Evolutionary conservation across 92 coral and sea anemone species (phyloP), one percentile per base, ranked within the genome.

Genomic region (Pocillopora grandis): DNA sequence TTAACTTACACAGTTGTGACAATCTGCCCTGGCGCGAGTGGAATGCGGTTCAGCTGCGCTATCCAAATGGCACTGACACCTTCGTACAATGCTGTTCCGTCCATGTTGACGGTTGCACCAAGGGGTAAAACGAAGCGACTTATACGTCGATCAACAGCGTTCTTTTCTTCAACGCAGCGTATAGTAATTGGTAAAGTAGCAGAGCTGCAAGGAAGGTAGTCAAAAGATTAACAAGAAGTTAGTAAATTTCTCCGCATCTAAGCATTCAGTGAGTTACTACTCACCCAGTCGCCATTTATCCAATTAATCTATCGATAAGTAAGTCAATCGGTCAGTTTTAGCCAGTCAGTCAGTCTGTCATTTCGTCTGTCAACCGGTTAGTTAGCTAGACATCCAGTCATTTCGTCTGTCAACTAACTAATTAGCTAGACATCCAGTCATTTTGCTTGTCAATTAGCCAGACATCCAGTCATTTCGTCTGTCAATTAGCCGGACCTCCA

Each of bases 21-120:
- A 77, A 95, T 95, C 73, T 95, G 92, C 58, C 97, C 91, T 20
- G 95, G 84, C 4, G 89, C 72, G 62, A 95, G 89, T 21, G 79
- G 94, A 60, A 92, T 85, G 16, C 89, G 90, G 65, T 95, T 91
- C 86, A 95, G 90, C 85, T 95, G 98, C 36, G 97, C 98, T 36
- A 95, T 95, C 89, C 94, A 95, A 66, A 95, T 84, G 27, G 95
- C 93, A 79, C 95, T 89, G 35, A 95, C 92, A 11, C 97, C 98
- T 84, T 95, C 98, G 57, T 95, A 95, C 62, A 93, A 88, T 5
- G 98, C 98, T 57, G 97, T 93, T 27, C 98, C 98, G 82, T 95
- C 98, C 98, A 95, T 95, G 83, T 95, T 95, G 9, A 95, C 95
- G 1, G 98, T 93, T 2, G 98, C 94, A 65, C 98, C 98, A 71